These are phyloP conservation scores for Xanthia togata DNA, from an alignment of 2,888 invertebrate species.

Conservation along the genomic window DNA sequence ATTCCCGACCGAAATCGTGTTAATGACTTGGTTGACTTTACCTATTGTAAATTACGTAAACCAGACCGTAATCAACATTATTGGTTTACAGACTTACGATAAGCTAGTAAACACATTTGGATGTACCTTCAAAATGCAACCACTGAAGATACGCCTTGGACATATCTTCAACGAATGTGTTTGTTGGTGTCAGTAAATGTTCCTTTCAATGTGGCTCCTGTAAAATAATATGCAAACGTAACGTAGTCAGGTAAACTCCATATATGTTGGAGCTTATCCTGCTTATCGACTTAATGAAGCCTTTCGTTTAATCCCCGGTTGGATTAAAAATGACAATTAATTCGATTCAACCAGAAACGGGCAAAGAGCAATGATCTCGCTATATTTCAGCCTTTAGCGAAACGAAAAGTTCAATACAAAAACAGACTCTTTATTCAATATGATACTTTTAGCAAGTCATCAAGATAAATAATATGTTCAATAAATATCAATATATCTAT, in stretches of 20 bases:
- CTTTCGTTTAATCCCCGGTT: not conserved
- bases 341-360: too few species aligned
- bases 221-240: not conserved
- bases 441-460: slow-evolving; percentile 5
- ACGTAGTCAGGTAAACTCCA: not conserved
- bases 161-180: not conserved
- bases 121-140: not conserved
- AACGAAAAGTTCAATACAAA: not conserved
- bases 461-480: slow-evolving; percentile 11
- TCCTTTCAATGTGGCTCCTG: not conserved
- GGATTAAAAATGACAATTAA: not conserved
- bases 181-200: not conserved
- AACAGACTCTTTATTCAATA: not conserved
- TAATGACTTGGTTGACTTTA: not conserved
- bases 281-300: not conserved
- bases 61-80: not conserved
- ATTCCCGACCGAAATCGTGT: not conserved
- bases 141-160: not conserved
- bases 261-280: slow-evolving; percentile 7
- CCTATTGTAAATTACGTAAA: not conserved
- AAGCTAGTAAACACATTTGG: not conserved
- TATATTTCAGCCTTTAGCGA: not conserved
- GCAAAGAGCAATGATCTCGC: not conserved
- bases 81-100: not conserved
- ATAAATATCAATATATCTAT: slow-evolving; percentile 1